These are phyloP conservation scores for Dendroctonus ponderosae DNA, from an alignment of 1,140 invertebrate species.

Conservation along the genomic window DNA sequence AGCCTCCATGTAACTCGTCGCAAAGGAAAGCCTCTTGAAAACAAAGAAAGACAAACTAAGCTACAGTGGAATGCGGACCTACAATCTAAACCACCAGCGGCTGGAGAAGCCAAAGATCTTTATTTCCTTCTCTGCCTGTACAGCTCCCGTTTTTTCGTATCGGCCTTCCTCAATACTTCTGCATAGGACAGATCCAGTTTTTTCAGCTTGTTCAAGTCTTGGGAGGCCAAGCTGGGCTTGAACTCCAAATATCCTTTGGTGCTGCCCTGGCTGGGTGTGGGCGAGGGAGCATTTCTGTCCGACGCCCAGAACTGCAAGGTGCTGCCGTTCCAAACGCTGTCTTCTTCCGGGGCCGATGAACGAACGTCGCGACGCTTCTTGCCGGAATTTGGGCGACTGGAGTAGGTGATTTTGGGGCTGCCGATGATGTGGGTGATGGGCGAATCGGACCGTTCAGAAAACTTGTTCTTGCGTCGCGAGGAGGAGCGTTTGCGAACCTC, in stretches of 20 bases:
- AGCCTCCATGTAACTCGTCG: not conserved
- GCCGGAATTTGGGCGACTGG: slow-evolving; percentile 58
- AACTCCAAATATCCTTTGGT: slow-evolving; percentile 57
- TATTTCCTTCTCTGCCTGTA: slow-evolving; percentile 36
- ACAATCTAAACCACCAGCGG: not conserved
- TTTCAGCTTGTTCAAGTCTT: slow-evolving; percentile 76
- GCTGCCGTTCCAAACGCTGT: slow-evolving; percentile 62
- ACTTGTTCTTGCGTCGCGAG: slow-evolving; percentile 62
- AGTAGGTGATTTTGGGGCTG: slow-evolving; percentile 57
- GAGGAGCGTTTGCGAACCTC: slow-evolving; percentile 62
- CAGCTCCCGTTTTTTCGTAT: slow-evolving; percentile 50
- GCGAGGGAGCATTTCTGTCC: slow-evolving; percentile 57
- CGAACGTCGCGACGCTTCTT: slow-evolving; percentile 44
- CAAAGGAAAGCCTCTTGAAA: not conserved
- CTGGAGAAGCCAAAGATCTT: not conserved
- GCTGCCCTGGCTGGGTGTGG: slow-evolving; percentile 54
- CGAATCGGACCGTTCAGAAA: slow-evolving; percentile 61
- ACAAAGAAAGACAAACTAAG: not conserved
- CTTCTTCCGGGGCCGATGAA: slow-evolving; percentile 19
- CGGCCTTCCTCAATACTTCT: slow-evolving; percentile 72
- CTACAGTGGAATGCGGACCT: not conserved
- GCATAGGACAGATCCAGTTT: slow-evolving; percentile 80
- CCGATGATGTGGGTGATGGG: slow-evolving; percentile 58
- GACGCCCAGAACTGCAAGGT: slow-evolving; percentile 61
- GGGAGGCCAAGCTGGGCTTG: slow-evolving; percentile 71